phyloP scores from a whole-genome alignment of 2,113 vertebrate genomes.

The Limnothrissa miodon region DNA sequence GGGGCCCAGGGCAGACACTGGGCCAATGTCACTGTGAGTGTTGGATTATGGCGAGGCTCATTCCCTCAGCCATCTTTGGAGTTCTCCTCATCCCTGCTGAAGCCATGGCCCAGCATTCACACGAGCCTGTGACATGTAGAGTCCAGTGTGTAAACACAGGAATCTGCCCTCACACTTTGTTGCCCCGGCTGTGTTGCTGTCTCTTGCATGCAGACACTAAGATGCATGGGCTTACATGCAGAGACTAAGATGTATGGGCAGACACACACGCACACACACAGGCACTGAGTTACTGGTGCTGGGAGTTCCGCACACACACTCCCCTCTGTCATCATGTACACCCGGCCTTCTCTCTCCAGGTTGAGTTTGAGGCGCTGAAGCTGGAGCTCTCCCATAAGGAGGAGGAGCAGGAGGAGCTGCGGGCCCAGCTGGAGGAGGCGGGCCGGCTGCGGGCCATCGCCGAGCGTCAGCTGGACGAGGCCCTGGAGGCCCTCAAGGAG shows the following conservation, averaged over 20 bases:
- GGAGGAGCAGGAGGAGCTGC: conserved; percentile 73
- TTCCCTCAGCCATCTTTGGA: neutral
- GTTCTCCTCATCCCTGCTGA: neutral
- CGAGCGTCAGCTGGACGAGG: conserved; percentile 79
- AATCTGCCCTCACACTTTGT: neutral
- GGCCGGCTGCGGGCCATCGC: conserved; percentile 71
- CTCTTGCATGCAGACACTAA: too few species aligned
- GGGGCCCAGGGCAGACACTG: too few species aligned
- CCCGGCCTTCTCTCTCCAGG: conserved; percentile 52
- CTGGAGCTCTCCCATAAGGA: conserved; percentile 76
- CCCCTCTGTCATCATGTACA: neutral
- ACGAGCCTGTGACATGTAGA: neutral
- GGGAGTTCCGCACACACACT: neutral
- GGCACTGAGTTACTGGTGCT: too few species aligned
- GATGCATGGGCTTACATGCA: neutral
- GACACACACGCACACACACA: neutral
- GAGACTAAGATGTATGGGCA: too few species aligned
- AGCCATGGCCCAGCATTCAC: neutral
- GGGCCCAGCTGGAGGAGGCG: conserved; percentile 73
- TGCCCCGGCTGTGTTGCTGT: too few species aligned
- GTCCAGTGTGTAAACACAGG: neutral
- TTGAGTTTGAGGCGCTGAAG: conserved; percentile 80
- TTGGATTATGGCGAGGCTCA: neutral
- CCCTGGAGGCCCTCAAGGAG: conserved; percentile 77
- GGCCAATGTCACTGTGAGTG: neutral